Evolutionary conservation across 1,140 invertebrate genomes (phyloP).

Genomic region (Orchestia grillus): DNA sequence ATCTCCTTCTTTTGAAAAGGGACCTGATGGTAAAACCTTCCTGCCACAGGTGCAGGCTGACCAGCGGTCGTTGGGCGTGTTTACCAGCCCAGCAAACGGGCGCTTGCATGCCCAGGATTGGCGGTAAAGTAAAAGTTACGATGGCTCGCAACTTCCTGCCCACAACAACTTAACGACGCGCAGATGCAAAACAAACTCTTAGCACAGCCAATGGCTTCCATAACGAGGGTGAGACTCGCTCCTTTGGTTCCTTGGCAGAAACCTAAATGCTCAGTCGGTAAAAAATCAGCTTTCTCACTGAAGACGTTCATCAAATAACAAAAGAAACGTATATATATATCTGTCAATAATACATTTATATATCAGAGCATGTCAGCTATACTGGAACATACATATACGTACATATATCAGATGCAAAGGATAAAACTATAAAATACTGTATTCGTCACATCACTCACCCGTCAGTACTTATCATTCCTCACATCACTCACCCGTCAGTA

Average conservation of each 20-base stretch:
- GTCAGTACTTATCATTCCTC: too few species aligned
- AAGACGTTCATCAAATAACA: too few species aligned
- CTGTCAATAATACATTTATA: too few species aligned
- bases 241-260: not conserved
- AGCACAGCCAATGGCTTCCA: not conserved
- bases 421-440: too few species aligned
- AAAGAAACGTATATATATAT: too few species aligned
- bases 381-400: too few species aligned
- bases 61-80: not conserved
- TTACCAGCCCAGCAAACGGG: not conserved
- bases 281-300: too few species aligned
- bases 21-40: not conserved
- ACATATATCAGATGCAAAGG: too few species aligned
- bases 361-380: too few species aligned
- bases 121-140: not conserved
- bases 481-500: too few species aligned
- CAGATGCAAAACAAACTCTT: conserved; percentile 8
- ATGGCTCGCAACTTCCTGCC: not conserved
- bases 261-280: not conserved
- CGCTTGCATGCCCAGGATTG: not conserved
- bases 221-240: not conserved
- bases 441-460: too few species aligned
- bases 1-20: not conserved
- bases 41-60: not conserved
- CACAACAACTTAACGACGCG: not conserved